phyloP scores from a whole-genome alignment of 2,888 invertebrate genomes.

The Aethes cnicana region DNA sequence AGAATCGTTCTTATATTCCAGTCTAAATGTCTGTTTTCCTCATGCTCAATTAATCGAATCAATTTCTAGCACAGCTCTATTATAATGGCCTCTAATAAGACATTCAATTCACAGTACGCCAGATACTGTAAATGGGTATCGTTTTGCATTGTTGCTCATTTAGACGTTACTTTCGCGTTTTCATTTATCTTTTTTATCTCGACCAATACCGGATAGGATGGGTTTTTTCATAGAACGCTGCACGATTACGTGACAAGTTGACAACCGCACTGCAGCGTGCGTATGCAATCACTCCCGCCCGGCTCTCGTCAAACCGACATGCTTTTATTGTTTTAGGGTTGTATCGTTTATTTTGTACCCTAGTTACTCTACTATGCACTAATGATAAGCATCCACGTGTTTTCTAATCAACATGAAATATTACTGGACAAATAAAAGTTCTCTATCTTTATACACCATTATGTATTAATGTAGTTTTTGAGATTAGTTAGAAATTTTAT shows the following conservation, averaged over 20 bases:
- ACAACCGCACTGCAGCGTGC: slow-evolving; percentile 20
- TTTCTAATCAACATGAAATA: too few relatives aligned
- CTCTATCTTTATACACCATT: too few relatives aligned
- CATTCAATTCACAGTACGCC: slow-evolving; percentile 13
- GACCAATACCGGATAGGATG: slow-evolving; percentile 20
- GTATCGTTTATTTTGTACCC: neutral
- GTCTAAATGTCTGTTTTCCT: slow-evolving; percentile 22
- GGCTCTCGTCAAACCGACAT: slow-evolving; percentile 26
- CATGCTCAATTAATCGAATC: slow-evolving; percentile 25
- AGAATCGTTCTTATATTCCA: slow-evolving; percentile 3
- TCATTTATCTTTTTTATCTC: slow-evolving; percentile 16
- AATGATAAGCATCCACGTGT: too few relatives aligned
- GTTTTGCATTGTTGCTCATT: slow-evolving; percentile 22
- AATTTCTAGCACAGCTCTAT: slow-evolving; percentile 19
- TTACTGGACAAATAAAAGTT: too few relatives aligned
- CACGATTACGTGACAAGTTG: slow-evolving; percentile 25
- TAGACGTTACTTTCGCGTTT: slow-evolving; percentile 8
- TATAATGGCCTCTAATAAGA: slow-evolving; percentile 8
- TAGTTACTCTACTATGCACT: too few relatives aligned
- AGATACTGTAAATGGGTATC: slow-evolving; percentile 10
- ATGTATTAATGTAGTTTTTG: too few relatives aligned
- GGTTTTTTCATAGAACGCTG: slow-evolving; percentile 10
- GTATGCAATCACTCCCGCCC: slow-evolving; percentile 23
- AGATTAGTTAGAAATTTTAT: too few relatives aligned
- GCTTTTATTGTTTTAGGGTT: slow-evolving; percentile 3